Evolutionary conservation across 2,113 vertebrate genomes (phyloP), one percentile per base, ranked within the genome.

Genomic region (Ia io): DNA sequence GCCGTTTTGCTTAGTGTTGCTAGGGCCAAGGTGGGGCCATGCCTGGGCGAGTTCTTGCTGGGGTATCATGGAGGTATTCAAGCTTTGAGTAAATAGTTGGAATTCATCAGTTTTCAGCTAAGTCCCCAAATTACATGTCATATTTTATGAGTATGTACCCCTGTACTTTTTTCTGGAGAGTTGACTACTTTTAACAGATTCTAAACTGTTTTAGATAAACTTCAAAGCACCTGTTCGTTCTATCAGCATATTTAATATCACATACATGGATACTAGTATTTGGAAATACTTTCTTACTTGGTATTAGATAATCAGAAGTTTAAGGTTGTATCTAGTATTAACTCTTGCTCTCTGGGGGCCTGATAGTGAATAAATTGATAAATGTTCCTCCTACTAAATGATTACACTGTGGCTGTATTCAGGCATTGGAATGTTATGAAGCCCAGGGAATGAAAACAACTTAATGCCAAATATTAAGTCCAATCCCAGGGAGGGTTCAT

Each of bases 241-340:
- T 79, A 49, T 42, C 47, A 42, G 1, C 9, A 63, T 47, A 3
- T 32, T 91, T 76, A 71, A 67, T 70, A 80, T 71, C 23, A 91
- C 67, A 94, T 70, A 88, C n/a, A 51, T 78, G 32, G 30, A 30
- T 89, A 53, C 51, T 53, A 53, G 51, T 53, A 69, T 73, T 61
- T 70, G 32, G 37, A 86, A 90, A 87, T 44, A 47, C 47, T 92
- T 90, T 88, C 67, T 94, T 71, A 51, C 9, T 83, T 88, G 16
- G 2, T 37, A 73, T 87, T 63, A 83, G 53, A 79, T 59, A 42
- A 90, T 53, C 77, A 47, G 44, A 73, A 9, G 9, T 63, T 84
- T 87, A 78, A 94, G 28, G 25, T 37, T 49, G 30, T 86, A 63
- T 79, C 59, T 77, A 49, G 8, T 71, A 49, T 61, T 91, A 78